Evolutionary conservation across 2,113 vertebrate genomes (phyloP), one percentile per base, ranked within the genome.

Genomic region (Mormyrus lacerda): DNA sequence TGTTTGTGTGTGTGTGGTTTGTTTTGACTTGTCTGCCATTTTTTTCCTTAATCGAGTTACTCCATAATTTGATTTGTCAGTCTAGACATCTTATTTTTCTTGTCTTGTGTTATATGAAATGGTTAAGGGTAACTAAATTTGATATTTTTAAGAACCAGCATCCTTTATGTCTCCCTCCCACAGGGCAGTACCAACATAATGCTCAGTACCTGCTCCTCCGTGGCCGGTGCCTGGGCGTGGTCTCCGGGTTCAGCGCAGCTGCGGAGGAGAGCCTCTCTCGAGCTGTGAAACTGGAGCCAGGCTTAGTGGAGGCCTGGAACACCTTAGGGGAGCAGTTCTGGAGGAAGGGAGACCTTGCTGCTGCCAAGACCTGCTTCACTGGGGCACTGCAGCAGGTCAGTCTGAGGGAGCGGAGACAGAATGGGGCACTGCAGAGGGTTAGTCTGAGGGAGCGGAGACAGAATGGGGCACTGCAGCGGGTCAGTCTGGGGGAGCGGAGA

Each of bases 261-360:
- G 97, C 97, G 0, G 97, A 98, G 89, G 96, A 97, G 88, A 94
- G 94, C 87, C 95, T 98, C 24, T 97, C 97, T 45, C 96, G 96
- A 3, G 97, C 97, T 0, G 97, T 98, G 88, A 98, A 98, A 91
- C 93, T 98, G 94, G 95, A 97, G 8, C 97, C 97, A 0, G 92
- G 94, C 47, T 94, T 98, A 89, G 96, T 97, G 3, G 97, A 98
- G 88, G 97, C 95, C 76, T 98, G 97, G 97, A 98, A 98, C 94
- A 96, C 96, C 45, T 91, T 98, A 90, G 97, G 97, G 15, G 97
- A 98, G 92, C 96, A 97, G 92, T 97, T 97, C 94, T 98, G 97
- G 97, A 98, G 97, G 92, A 98, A 97, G 92, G 96, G 96, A 55
- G 97, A 98, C 88, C 82, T 98, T 51, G 91, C 90, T 0, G 95